Conservation (phyloP, 2,888 invertebrate genomes). For the Stenoptilia bipunctidactyla region DNA sequence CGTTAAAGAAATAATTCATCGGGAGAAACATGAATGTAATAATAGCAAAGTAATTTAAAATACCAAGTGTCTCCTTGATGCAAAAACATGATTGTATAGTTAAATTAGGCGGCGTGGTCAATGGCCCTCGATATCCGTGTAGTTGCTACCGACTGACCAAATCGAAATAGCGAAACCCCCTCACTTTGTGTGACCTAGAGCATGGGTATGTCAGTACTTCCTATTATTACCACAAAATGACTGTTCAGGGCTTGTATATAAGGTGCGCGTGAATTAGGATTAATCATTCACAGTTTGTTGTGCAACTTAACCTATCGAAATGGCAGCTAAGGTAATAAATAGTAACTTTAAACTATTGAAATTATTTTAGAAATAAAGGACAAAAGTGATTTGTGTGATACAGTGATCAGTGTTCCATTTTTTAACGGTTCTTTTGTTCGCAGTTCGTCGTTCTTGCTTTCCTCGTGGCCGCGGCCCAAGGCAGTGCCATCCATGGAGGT, state of each 20-base stretch:
- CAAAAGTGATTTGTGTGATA: background rate
- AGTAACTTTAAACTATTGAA: no score
- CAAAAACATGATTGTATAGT: no score
- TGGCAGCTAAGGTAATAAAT: slow-evolving; percentile 56
- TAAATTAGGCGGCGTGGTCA: background rate
- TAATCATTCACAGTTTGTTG: slow-evolving; percentile 58
- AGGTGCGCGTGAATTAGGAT: slow-evolving; percentile 38
- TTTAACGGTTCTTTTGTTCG: slow-evolving; percentile 14
- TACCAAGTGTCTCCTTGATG: background rate
- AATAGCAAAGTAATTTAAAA: no score
- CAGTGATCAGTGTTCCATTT: background rate
- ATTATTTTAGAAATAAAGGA: background rate
- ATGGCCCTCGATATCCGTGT: background rate
- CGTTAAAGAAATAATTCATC: no score
- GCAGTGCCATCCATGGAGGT: slow-evolving; percentile 45
- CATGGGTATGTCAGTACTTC: slow-evolving; percentile 45
- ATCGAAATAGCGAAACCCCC: background rate
- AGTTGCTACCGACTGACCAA: background rate
- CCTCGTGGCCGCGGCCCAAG: slow-evolving; percentile 50
- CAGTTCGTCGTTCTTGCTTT: slow-evolving; percentile 58
- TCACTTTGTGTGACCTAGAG: slow-evolving; percentile 40
- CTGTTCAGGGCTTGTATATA: slow-evolving; percentile 42
- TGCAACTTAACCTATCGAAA: slow-evolving; percentile 53
- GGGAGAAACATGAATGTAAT: no score
- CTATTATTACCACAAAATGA: slow-evolving; percentile 46